Conservation (phyloP, 2,797 vertebrate species). For the Myioborus miniatus region DNA sequence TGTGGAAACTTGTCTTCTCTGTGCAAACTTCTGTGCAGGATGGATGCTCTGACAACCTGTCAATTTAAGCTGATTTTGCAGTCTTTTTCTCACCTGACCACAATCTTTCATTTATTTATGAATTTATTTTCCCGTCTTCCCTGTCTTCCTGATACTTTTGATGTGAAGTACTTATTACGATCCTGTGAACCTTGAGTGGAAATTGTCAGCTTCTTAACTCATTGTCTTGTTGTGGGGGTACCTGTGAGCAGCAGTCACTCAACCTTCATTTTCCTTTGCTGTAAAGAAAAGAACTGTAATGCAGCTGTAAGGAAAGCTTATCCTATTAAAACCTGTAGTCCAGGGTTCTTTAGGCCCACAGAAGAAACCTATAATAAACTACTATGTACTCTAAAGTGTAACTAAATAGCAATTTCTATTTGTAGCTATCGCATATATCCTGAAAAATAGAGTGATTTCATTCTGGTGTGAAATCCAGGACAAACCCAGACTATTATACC, state of each 20-base stretch:
- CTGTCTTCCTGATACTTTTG: accelerated
- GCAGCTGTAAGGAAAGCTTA: background rate
- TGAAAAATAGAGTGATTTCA: background rate
- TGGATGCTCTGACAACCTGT: background rate
- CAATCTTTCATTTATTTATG: background rate
- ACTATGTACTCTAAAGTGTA: background rate
- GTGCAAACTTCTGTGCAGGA: background rate
- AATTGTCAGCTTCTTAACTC: background rate
- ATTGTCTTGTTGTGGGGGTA: background rate
- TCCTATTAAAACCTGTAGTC: accelerated
- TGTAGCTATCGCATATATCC: background rate
- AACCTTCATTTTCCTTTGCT: background rate
- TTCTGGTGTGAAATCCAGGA: background rate
- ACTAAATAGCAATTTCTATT: background rate
- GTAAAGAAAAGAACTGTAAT: background rate
- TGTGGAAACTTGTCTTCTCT: background rate
- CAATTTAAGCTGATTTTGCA: background rate
- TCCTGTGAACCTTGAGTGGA: background rate
- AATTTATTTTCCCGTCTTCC: background rate
- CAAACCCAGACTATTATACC: background rate
- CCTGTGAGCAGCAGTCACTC: accelerated
- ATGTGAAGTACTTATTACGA: background rate
- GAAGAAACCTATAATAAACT: background rate
- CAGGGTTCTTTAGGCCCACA: background rate
- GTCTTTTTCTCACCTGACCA: background rate